Percentiles rank a stretch among this genome's conserved stretches.
phyloP scores from a whole-genome alignment of 1,140 invertebrate genomes.

The Saccostrea glomerata region DNA sequence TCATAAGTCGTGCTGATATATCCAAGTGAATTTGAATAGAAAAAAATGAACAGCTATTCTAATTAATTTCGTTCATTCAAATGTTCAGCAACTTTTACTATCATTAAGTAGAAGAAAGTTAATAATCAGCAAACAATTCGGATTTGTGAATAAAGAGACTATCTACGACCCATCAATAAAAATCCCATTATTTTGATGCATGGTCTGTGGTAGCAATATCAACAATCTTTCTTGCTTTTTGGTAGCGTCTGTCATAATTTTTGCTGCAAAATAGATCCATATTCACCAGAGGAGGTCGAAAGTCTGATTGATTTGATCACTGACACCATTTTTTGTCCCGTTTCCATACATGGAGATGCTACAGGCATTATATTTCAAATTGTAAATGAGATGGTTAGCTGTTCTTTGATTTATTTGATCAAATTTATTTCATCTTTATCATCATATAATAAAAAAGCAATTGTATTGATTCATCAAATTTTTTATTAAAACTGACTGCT shows the following conservation, averaged over 20 bases:
- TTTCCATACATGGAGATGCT: neutral
- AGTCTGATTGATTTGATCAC: neutral
- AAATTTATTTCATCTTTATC: neutral
- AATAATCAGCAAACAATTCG: too few relatives aligned
- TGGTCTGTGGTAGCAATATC: too few relatives aligned
- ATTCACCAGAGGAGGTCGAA: neutral
- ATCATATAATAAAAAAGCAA: neutral
- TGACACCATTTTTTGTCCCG: neutral
- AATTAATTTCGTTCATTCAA: too few relatives aligned
- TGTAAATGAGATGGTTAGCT: neutral
- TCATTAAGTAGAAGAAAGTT: too few relatives aligned
- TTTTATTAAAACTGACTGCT: neutral
- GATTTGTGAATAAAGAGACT: too few relatives aligned
- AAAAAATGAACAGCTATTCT: too few relatives aligned
- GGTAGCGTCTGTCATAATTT: neutral
- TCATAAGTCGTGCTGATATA: too few relatives aligned
- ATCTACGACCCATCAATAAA: too few relatives aligned
- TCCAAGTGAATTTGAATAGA: too few relatives aligned
- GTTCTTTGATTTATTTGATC: neutral
- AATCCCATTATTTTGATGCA: too few relatives aligned
- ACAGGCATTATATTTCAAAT: neutral
- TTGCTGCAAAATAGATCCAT: neutral
- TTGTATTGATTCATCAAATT: neutral
- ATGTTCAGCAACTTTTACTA: too few relatives aligned
- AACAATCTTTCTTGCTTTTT: neutral